Conservation (phyloP, 2,797 vertebrate species). For the Schizopygopsis pylzovi region DNA sequence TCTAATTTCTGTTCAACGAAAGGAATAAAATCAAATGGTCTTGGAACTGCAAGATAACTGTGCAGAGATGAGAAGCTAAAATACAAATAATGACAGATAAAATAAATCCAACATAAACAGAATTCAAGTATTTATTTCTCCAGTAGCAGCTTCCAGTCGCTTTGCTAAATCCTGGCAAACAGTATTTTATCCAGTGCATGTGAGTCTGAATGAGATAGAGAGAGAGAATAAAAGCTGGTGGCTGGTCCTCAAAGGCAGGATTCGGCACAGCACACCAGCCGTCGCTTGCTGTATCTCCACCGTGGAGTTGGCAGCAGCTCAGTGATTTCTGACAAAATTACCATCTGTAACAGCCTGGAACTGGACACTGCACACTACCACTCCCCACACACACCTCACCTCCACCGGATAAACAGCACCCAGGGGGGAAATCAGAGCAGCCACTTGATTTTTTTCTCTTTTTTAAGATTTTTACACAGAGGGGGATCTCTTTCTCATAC, state of each 20-base stretch:
- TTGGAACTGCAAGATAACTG: slow-evolving; percentile 7
- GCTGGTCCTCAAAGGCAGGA: slow-evolving; percentile 17
- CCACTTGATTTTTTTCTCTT: background rate
- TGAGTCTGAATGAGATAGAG: background rate
- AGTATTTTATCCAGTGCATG: slow-evolving; percentile 18
- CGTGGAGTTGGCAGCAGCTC: slow-evolving; percentile 38
- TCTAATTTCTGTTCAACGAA: background rate
- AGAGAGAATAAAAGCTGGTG: slow-evolving; percentile 30
- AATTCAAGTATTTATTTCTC: slow-evolving; percentile 21
- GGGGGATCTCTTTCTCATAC: background rate
- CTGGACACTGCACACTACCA: slow-evolving; percentile 26
- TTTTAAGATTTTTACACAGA: slow-evolving; percentile 5
- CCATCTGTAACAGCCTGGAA: slow-evolving; percentile 56
- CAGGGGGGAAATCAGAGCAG: slow-evolving; percentile 16
- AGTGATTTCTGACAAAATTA: slow-evolving; percentile 58
- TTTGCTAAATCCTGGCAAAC: slow-evolving; percentile 35
- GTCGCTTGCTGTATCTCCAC: slow-evolving; percentile 43
- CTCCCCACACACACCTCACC: slow-evolving; percentile 31
- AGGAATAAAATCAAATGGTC: background rate
- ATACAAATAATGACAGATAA: slow-evolving; percentile 18
- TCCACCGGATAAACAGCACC: slow-evolving; percentile 49
- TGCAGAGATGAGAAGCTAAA: slow-evolving; percentile 11
- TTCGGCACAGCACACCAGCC: slow-evolving; percentile 16
- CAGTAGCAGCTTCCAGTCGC: background rate
- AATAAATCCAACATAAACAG: slow-evolving; percentile 18